These are phyloP conservation scores for Chrysocyon brachyurus DNA, from an alignment of 2,797 vertebrate genomes.

Conservation along the genomic window DNA sequence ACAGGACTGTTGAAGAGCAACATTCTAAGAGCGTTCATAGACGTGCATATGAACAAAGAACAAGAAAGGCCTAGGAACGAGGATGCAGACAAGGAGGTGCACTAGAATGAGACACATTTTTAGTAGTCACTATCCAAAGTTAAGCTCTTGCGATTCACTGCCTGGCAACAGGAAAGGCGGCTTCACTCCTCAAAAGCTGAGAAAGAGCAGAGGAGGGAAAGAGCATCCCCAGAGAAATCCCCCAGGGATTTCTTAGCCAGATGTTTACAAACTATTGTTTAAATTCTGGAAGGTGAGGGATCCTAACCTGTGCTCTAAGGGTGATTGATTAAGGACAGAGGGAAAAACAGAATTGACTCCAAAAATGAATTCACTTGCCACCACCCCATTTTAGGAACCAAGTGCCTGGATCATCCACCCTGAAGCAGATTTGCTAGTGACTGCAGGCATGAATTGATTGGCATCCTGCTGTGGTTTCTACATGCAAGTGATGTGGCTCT, in stretches of 20 bases:
- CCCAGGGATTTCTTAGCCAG: slow-evolving; percentile 41
- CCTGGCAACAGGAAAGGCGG: slow-evolving; percentile 50
- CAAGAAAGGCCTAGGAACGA: background rate
- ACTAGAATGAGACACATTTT: slow-evolving; percentile 18
- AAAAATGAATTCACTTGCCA: background rate
- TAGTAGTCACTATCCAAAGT: slow-evolving; percentile 47
- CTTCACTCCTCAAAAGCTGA: slow-evolving; percentile 58
- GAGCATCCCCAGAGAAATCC: slow-evolving; percentile 14
- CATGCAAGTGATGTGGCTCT: background rate
- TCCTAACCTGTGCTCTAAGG: background rate
- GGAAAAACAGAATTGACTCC: background rate
- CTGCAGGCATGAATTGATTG: background rate
- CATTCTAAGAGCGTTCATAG: background rate
- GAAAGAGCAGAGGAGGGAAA: slow-evolving; percentile 53
- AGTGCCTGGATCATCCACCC: background rate
- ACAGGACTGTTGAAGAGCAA: background rate
- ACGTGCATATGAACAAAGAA: background rate
- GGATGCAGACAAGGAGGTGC: background rate
- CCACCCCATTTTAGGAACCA: slow-evolving; percentile 1
- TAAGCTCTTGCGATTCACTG: slow-evolving; percentile 51
- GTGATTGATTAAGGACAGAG: background rate
- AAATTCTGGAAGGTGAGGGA: background rate
- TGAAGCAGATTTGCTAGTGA: background rate
- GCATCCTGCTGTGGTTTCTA: background rate
- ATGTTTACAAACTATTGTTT: slow-evolving; percentile 46